Percentiles rank a stretch among this genome's conserved stretches.
Evolutionary conservation across 1,140 invertebrate genomes (phyloP).

Genomic region (Drosophila neocordata): DNA sequence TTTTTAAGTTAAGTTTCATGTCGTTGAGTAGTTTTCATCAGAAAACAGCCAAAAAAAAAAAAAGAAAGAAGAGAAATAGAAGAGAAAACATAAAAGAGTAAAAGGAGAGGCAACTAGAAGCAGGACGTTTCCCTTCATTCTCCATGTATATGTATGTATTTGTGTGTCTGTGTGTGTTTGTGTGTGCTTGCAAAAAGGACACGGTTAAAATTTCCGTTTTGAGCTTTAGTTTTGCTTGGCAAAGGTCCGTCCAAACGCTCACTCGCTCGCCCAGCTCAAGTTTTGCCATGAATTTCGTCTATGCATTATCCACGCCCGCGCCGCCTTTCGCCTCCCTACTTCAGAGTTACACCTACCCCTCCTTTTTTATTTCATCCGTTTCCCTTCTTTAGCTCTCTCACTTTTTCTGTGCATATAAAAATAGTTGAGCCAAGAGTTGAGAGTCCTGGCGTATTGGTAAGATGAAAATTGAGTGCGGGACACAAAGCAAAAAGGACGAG

Average conservation of each 20-base stretch:
- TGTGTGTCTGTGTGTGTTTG: constrained; percentile 43
- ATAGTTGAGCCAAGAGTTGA: constrained; percentile 56
- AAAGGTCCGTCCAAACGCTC: constrained; percentile 19
- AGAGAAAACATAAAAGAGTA: constrained; percentile 9
- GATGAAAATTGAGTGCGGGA: constrained; percentile 24
- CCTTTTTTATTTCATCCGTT: neutral
- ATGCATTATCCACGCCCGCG: constrained; percentile 60
- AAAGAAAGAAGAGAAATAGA: constrained; percentile 6
- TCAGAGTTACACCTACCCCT: neutral
- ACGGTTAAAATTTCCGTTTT: constrained; percentile 70
- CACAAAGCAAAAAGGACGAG: constrained; percentile 24
- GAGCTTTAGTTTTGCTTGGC: constrained; percentile 48
- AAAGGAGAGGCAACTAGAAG: constrained; percentile 5
- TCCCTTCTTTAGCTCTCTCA: too few species aligned
- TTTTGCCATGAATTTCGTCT: constrained; percentile 77
- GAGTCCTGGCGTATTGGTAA: constrained; percentile 29
- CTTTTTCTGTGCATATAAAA: constrained; percentile 39
- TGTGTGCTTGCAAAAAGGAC: constrained; percentile 65
- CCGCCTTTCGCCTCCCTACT: neutral
- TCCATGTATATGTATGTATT: neutral
- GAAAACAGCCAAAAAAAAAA: constrained; percentile 69
- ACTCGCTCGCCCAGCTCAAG: constrained; percentile 56
- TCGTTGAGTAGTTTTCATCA: constrained; percentile 79
- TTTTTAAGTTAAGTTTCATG: constrained; percentile 81
- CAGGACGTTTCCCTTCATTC: constrained; percentile 16